Conservation (phyloP, 2,888 invertebrate species). For the Luperina nickerlii region DNA sequence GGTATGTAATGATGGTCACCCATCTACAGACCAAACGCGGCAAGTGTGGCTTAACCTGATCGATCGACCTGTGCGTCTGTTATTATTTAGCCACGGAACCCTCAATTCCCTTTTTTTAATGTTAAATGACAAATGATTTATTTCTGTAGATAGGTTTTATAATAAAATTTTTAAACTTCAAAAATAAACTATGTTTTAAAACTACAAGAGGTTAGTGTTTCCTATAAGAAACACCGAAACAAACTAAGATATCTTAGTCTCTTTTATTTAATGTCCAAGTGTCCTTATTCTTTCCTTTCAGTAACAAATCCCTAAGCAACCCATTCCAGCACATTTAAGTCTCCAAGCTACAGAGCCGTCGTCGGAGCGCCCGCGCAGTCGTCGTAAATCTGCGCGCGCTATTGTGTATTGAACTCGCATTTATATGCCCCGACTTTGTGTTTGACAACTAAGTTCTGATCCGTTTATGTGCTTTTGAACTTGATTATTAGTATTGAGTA, state of each 20-base stretch:
- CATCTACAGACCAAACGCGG: too few relatives aligned
- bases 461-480: conserved; percentile 41
- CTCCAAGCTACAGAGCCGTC: conserved; percentile 13
- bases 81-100: too few relatives aligned
- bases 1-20: too few relatives aligned
- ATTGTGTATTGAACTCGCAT: conserved; percentile 65
- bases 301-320: background rate
- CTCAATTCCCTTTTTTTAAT: background rate
- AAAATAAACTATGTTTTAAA: background rate
- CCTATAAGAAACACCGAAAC: background rate
- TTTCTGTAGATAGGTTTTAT: too few relatives aligned
- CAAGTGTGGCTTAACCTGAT: too few relatives aligned
- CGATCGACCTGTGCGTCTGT: too few relatives aligned
- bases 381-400: conserved; percentile 65
- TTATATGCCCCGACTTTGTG: conserved; percentile 53
- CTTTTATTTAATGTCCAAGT: too few relatives aligned
- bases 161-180: too few relatives aligned
- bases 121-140: too few relatives aligned
- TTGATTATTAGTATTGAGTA: conserved; percentile 36
- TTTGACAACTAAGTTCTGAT: conserved; percentile 52
- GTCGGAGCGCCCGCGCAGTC: conserved; percentile 48
- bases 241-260: background rate
- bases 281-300: background rate
- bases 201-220: background rate
- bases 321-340: conserved; percentile 49